Conservation (phyloP, 2,797 vertebrate species). For the Taenioides sp. region DNA sequence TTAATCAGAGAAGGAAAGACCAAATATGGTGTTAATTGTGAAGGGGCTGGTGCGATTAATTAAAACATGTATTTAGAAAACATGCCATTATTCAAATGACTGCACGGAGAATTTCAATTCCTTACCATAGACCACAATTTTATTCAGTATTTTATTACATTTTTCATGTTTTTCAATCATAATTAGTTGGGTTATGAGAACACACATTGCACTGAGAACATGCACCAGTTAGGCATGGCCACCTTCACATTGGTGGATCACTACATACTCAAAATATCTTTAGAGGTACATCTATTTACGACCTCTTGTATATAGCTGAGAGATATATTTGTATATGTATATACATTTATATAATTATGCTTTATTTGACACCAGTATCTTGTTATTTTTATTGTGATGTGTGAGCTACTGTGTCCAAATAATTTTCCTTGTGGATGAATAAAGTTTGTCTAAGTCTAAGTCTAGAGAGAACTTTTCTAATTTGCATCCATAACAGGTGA, state of each 20-base stretch:
- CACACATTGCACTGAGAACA: background rate
- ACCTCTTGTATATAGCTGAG: background rate
- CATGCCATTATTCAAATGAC: conserved; percentile 20
- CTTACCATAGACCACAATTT: background rate
- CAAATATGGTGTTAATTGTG: conserved; percentile 27
- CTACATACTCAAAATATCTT: background rate
- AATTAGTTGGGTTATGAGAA: background rate
- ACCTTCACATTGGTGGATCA: background rate
- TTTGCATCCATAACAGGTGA: background rate
- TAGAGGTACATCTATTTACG: too few species aligned
- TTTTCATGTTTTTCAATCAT: background rate
- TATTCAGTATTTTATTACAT: background rate
- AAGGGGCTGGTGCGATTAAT: conserved; percentile 24
- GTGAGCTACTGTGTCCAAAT: too few species aligned
- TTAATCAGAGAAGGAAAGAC: conserved; percentile 28
- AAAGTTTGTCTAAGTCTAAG: too few species aligned
- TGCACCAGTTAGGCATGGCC: background rate
- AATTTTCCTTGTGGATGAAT: too few species aligned
- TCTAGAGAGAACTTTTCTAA: background rate
- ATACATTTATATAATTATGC: too few species aligned
- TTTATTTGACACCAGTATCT: too few species aligned
- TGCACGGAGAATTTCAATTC: conserved; percentile 1
- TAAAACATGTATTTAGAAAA: conserved; percentile 17
- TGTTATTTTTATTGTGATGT: too few species aligned
- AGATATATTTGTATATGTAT: too few species aligned